Evolutionary conservation across 2,113 vertebrate species (phyloP).

Genomic region (Corythornis madagascariensis): DNA sequence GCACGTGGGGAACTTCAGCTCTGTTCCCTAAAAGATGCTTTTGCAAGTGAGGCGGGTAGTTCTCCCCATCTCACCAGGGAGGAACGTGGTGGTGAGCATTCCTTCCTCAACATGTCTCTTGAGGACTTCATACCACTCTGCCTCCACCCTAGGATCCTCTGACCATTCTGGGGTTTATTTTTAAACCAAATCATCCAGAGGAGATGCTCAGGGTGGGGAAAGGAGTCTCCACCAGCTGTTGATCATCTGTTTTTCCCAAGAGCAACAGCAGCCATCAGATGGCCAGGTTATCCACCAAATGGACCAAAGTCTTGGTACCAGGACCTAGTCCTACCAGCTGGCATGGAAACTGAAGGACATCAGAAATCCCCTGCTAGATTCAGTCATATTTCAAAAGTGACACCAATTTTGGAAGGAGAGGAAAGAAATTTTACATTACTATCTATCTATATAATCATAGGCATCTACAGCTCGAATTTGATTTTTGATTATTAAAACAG

Average conservation of each 20-base stretch:
- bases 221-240: not conserved
- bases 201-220: not conserved
- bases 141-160: not conserved
- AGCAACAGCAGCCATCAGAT: not conserved
- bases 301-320: not conserved
- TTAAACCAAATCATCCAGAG: not conserved
- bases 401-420: rapidly evolving
- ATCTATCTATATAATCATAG: rapidly evolving
- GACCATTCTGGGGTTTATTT: not conserved
- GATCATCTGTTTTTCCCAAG: not conserved
- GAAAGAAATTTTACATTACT: not conserved
- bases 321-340: not conserved
- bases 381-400: not conserved
- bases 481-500: not conserved
- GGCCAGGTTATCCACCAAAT: not conserved
- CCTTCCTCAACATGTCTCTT: not conserved
- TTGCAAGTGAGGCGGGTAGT: not conserved
- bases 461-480: not conserved
- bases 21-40: not conserved
- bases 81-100: not conserved
- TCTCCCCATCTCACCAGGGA: not conserved
- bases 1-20: not conserved
- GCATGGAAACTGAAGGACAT: not conserved
- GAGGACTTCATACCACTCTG: not conserved
- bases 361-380: not conserved